phyloP scores from a whole-genome alignment of 2,797 vertebrate genomes.

The Catamblyrhynchus diadema region DNA sequence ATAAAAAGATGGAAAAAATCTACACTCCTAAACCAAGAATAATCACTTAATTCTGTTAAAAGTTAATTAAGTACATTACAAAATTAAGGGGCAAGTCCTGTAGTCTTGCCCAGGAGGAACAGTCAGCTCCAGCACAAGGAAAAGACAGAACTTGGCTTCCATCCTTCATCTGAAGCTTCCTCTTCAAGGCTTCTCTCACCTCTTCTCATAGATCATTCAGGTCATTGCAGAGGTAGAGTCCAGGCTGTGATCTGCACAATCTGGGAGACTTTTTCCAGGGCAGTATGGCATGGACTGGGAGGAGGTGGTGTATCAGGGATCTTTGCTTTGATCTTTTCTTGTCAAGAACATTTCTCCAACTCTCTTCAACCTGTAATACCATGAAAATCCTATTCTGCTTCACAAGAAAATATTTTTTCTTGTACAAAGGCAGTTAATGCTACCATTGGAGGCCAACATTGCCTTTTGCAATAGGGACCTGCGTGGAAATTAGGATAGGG shows the following conservation, averaged over 20 bases:
- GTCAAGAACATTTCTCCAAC: neutral
- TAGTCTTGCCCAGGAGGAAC: neutral
- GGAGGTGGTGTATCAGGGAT: neutral
- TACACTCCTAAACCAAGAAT: neutral
- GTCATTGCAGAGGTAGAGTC: neutral
- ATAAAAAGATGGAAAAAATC: neutral
- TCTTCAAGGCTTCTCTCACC: neutral
- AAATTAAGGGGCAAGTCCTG: neutral
- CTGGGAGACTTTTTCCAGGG: neutral
- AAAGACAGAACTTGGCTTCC: neutral
- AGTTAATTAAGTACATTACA: neutral
- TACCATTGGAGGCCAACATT: neutral
- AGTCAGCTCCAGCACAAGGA: neutral
- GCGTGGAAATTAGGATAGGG: neutral
- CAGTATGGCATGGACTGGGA: neutral
- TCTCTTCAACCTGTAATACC: neutral
- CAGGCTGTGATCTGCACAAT: neutral
- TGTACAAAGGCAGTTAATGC: neutral
- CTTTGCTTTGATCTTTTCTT: neutral
- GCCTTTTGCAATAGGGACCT: neutral
- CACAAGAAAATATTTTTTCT: neutral
- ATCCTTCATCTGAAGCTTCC: neutral
- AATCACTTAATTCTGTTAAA: neutral
- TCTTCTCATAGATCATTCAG: neutral
- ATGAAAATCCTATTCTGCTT: neutral